Evolutionary conservation across 30 jellyfish, hydroid and myxozoan genomes (phyloP), one percentile per base, ranked within the genome.

Genomic region (Aurelia sp.): DNA sequence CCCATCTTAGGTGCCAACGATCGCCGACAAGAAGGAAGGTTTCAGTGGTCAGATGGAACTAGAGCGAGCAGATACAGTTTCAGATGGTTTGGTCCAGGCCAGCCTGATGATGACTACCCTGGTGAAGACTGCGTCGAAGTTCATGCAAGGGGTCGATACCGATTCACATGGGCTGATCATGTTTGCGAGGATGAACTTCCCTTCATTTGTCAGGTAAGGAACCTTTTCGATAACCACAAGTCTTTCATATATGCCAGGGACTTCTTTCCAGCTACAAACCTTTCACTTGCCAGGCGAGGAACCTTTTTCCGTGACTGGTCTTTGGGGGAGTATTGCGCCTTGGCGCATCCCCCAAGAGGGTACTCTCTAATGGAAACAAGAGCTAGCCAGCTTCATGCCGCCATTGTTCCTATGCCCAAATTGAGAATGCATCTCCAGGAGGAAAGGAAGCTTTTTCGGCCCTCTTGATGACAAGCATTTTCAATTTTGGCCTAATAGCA

Each of bases 31-130:
- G 97, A 88, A 65, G 97, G 92, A 18, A 51, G 52, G 38, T 94
- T 94, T 69, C 80, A 77, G 51, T 94, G 99, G 99, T 85, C 93
- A 2, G 99, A 94, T 80, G 94, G 94, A n/a, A 73, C 99, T 3
- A 72, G 80, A 51, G 88, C 95, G 4, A 17, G 90, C 22, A 55
- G 92, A 11, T 85, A 86, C 47, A 90, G 86, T 40, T 94, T 94
- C 89, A 74, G 92, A n/a, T 94, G 96, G 95, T 80, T 87, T 30
- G 88, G 77, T 11, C 96, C 90, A 13, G 97, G 97, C 9, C 90
- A 88, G 62, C 97, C 97, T 8, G 77, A 89, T 13, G 74, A 87
- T 65, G 59, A 55, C 17, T 52, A 76, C 20, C 94, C 89, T 3
- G 99, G 88, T 5, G 94, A 94, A 74, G 94, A 90, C 64, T 94